Evolutionary conservation across 2,888 invertebrate species (phyloP).

Genomic region (Corythucha ciliata): DNA sequence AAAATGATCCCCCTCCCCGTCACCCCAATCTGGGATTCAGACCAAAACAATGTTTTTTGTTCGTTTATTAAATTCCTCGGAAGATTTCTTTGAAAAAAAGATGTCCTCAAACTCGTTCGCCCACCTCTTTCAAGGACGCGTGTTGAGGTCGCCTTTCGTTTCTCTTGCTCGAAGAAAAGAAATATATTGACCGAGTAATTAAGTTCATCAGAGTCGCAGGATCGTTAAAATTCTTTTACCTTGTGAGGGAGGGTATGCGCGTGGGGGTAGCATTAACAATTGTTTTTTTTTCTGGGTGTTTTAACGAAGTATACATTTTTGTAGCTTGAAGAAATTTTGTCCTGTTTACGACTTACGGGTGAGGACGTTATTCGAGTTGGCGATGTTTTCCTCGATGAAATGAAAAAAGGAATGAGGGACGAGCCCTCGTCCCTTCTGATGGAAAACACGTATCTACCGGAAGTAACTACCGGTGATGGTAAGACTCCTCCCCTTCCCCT

Average conservation of each 20-base stretch:
- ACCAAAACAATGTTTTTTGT: no score
- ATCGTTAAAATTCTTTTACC: background rate
- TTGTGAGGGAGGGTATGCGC: background rate
- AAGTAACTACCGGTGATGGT: conserved; percentile 62
- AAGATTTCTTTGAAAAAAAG: background rate
- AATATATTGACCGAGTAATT: no score
- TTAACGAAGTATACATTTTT: background rate
- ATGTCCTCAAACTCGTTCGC: background rate
- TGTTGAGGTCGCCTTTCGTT: background rate
- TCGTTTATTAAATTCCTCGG: background rate
- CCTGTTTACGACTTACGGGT: conserved; percentile 42
- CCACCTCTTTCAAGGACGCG: background rate
- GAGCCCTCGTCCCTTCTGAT: conserved; percentile 59
- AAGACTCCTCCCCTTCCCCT: conserved; percentile 19
- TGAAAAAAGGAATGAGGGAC: conserved; percentile 53
- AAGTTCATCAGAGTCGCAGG: no score
- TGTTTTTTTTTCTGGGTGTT: background rate
- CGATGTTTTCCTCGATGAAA: conserved; percentile 53
- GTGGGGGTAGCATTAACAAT: background rate
- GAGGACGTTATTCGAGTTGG: conserved; percentile 46
- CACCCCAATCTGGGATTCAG: no score
- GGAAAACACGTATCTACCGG: conserved; percentile 69
- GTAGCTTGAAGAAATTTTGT: conserved; percentile 37
- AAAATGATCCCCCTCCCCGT: no score
- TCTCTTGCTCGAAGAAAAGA: background rate